Conservation (phyloP, 2,113 vertebrate species). For the Spheniscus mendiculus region DNA sequence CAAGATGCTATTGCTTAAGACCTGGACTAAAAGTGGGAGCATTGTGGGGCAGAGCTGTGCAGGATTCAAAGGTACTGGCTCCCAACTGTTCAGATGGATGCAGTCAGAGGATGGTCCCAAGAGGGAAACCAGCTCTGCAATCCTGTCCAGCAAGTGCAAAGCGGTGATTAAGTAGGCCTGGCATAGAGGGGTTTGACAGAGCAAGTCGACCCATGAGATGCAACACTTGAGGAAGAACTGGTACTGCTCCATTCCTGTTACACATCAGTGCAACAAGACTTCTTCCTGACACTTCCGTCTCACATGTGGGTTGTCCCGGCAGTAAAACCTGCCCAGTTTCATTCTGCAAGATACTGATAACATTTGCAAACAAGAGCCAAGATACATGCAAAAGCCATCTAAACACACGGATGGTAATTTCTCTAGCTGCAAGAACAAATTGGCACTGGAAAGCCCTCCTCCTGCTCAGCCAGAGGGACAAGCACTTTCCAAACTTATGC, state of each 20-base stretch:
- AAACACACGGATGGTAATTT: neutral
- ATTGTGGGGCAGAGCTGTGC: neutral
- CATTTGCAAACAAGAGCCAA: slow-evolving; percentile 22
- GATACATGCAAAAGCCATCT: neutral
- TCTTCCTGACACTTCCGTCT: neutral
- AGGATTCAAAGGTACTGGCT: neutral
- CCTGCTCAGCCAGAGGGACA: neutral
- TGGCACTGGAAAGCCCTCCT: neutral
- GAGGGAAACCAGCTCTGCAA: neutral
- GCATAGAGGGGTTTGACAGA: neutral
- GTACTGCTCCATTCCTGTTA: slow-evolving; percentile 27
- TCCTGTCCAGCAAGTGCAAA: neutral
- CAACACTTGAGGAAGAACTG: neutral
- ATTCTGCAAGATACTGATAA: slow-evolving; percentile 7
- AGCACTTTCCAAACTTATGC: neutral
- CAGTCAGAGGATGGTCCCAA: neutral
- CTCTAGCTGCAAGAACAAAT: neutral
- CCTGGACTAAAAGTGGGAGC: neutral
- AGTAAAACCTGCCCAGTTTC: slow-evolving; percentile 15
- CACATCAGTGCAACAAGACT: neutral
- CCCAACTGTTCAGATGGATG: neutral
- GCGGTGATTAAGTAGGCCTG: neutral
- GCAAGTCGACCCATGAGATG: neutral
- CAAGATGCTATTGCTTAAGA: neutral
- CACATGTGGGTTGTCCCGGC: neutral